Evolutionary conservation across 1,140 invertebrate genomes (phyloP), one percentile per base, ranked within the genome.

Genomic region (Pogonus chalceus): DNA sequence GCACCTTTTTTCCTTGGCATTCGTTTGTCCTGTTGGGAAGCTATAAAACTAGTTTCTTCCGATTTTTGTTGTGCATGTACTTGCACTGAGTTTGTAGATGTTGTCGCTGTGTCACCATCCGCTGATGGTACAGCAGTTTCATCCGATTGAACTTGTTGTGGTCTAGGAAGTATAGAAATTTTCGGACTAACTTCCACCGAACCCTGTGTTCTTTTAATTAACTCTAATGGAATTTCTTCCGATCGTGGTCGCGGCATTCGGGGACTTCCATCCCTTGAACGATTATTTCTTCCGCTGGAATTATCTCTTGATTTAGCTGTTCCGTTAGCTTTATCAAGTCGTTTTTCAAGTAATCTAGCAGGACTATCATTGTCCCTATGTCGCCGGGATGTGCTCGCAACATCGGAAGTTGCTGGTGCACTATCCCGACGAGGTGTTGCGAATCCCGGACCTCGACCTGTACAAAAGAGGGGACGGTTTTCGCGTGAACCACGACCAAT

Each of bases 211-310:
- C 73, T 74, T 23, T 71, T 71, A 16, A 73, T 74, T 16, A 70
- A 59, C 65, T 92, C 89, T 2, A 93, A 64, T 0, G 88, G 90
- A 35, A 93, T 93, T 63, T 92, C 89, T 64, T 88, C 86, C 43
- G 82, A 87, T 20, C 81, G 78, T 12, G 82, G 85, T 56, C 82
- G 75, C n/a, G 83, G 87, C 67, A 79, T 77, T 60, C 78, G 79
- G 9, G 83, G 84, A 23, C 85, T 88, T 24, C 74, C 75, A 23
- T 90, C 87, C 14, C 84, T 70, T 0, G 83, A 88, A 37, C 73
- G 76, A n/a, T n/a, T n/a, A 35, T 71, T 73, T 0, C 71, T 62
- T 35, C 76, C 68, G 2, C 55, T 54, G 58, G 14, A 65, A 66
- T 37, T 67, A 64, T 23, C 65, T 58, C 10, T 62, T 68, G 26